These are phyloP conservation scores for Noctua comes DNA, from an alignment of 2,888 invertebrate genomes.

Conservation along the genomic window DNA sequence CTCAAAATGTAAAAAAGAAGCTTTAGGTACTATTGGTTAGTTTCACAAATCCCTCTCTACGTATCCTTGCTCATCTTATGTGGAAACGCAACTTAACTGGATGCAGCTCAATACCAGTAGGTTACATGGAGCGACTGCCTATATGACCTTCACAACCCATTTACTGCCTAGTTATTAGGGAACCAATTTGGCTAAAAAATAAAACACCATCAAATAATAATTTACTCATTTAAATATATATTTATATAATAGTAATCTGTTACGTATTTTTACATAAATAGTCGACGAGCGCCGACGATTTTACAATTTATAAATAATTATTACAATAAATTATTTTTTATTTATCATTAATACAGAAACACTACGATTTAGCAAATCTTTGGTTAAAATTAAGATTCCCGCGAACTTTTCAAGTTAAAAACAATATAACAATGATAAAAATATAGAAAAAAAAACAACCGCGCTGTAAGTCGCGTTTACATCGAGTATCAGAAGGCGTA, in stretches of 20 bases:
- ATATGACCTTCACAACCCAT: no score
- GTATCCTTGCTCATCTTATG: no score
- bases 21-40: no score
- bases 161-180: no score
- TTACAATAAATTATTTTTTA: constrained; percentile 76
- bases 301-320: constrained; percentile 70
- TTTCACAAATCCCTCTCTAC: no score
- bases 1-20: no score
- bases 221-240: constrained; percentile 87
- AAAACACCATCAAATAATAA: constrained; percentile 71
- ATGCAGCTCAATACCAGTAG: no score
- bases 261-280: constrained; percentile 81
- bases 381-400: constrained; percentile 83
- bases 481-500: constrained; percentile 55
- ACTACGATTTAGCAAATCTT: constrained; percentile 80
- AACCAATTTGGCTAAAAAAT: constrained; percentile 36
- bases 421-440: constrained; percentile 80
- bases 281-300: constrained; percentile 60
- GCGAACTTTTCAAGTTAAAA: constrained; percentile 73
- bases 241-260: constrained; percentile 86
- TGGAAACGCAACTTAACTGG: no score
- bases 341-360: constrained; percentile 76
- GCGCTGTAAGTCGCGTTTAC: constrained; percentile 70
- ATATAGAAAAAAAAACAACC: constrained; percentile 75
- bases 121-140: no score